Evolutionary conservation across 2,888 invertebrate genomes (phyloP).

Genomic region (Phragmatobia fuliginosa): DNA sequence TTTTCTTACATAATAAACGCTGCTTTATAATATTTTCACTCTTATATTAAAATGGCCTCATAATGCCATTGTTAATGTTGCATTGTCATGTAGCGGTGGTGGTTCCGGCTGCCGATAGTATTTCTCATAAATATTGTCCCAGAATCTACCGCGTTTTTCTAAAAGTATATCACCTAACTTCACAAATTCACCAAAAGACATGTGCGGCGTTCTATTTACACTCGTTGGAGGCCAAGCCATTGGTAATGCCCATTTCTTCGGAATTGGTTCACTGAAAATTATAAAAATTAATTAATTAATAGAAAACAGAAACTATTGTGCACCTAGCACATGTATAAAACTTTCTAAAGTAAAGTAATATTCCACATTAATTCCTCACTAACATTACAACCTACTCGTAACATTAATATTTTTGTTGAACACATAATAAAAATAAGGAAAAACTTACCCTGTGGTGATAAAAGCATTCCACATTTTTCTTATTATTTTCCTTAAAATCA

Average conservation of each 20-base stretch:
- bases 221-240: constrained; percentile 5
- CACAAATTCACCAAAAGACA: constrained; percentile 9
- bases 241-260: background rate
- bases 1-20: background rate
- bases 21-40: background rate
- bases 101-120: constrained; percentile 16
- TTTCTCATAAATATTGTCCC: constrained; percentile 16
- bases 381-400: background rate
- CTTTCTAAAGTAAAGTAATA: background rate
- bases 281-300: background rate
- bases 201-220: constrained; percentile 5
- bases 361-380: background rate
- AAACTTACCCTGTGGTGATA: constrained; percentile 6
- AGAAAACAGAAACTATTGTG: background rate
- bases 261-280: constrained; percentile 4
- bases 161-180: background rate
- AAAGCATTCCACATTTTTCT: constrained; percentile 14
- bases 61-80: background rate
- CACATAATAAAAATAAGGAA: too few species aligned
- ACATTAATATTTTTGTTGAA: too few species aligned
- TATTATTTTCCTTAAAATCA: background rate
- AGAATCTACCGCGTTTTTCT: constrained; percentile 1
- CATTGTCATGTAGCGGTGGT: constrained; percentile 1
- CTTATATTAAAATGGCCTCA: background rate
- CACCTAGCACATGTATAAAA: background rate